A percentile compares a stretch with the other conserved stretches of the same genome.
Conservation (phyloP, 2,888 invertebrate genomes). For the Eupithecia tripunctaria region DNA sequence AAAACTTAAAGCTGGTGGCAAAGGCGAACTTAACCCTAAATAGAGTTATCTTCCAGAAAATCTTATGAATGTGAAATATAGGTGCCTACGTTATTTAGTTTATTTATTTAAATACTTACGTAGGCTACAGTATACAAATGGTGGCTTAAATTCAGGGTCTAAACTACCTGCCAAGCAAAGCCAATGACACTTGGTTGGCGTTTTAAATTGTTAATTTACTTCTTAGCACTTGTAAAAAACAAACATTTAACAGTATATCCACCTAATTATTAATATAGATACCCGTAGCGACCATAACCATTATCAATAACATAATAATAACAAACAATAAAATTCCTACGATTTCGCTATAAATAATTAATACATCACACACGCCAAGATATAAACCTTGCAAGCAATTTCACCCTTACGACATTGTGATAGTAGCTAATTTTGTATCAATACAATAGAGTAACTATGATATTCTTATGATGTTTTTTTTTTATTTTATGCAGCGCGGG, state of each 20-base stretch:
- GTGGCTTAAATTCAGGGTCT: not conserved
- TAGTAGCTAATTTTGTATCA: constrained; percentile 54
- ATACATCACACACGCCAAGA: constrained; percentile 26
- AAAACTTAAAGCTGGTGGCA: too few relatives aligned
- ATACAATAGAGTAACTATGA: constrained; percentile 19
- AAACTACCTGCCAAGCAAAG: not conserved
- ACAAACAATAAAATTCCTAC: constrained; percentile 65
- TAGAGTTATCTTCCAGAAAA: too few relatives aligned
- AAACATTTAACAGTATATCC: not conserved
- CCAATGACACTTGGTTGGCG: not conserved
- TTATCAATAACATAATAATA: constrained; percentile 29
- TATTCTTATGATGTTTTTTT: constrained; percentile 43
- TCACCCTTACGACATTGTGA: constrained; percentile 19
- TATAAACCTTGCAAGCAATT: constrained; percentile 21
- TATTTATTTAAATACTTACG: not conserved
- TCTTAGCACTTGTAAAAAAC: not conserved
- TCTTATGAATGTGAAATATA: not conserved
- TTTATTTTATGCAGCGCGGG: constrained; percentile 63
- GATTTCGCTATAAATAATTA: constrained; percentile 38
- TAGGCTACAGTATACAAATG: not conserved
- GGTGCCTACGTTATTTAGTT: not conserved
- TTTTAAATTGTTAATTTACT: not conserved
- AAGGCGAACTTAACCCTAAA: not conserved
- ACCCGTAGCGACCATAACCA: not conserved
- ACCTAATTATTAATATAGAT: not conserved